A percentile compares a stretch with the other conserved stretches of the same genome.
phyloP scores from a whole-genome alignment of 2,888 invertebrate species.

The Odontocerum albicorne region DNA sequence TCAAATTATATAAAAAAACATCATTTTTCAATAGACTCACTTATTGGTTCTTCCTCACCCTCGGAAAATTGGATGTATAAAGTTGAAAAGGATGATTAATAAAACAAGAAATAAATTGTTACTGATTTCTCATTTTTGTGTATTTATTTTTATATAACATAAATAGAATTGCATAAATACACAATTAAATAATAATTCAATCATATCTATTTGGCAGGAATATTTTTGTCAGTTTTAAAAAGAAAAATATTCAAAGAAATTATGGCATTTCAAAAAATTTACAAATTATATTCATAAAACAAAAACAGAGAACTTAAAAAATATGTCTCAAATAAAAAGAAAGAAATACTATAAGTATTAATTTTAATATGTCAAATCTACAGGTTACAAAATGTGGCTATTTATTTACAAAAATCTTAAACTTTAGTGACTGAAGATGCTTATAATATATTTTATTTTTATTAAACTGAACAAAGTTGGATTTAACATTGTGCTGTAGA shows the following conservation, averaged over 20 bases:
- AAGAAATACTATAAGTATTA: slow-evolving; percentile 17
- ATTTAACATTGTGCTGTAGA: slow-evolving; percentile 21
- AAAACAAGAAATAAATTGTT: not conserved
- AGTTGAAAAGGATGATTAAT: not conserved
- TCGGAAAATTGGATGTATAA: no score
- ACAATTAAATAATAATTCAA: slow-evolving; percentile 27
- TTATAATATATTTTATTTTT: slow-evolving; percentile 16
- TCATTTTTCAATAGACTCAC: no score
- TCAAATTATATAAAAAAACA: no score
- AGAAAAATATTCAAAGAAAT: slow-evolving; percentile 21
- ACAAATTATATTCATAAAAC: slow-evolving; percentile 22
- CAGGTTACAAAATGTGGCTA: slow-evolving; percentile 23
- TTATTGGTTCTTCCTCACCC: no score
- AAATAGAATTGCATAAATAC: slow-evolving; percentile 26
- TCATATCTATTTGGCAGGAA: slow-evolving; percentile 31
- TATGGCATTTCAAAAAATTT: slow-evolving; percentile 26
- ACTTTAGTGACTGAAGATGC: slow-evolving; percentile 28
- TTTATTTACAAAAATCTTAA: slow-evolving; percentile 28
- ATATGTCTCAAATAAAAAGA: slow-evolving; percentile 27
- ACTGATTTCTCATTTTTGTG: slow-evolving; percentile 1
- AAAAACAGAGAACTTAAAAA: slow-evolving; percentile 22
- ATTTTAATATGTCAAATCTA: slow-evolving; percentile 13
- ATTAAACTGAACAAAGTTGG: slow-evolving; percentile 9
- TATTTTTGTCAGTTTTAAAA: slow-evolving; percentile 27
- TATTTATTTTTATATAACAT: slow-evolving; percentile 28